Evolutionary conservation across 2,113 vertebrate species (phyloP).

Genomic region (Aplodontia rufa): DNA sequence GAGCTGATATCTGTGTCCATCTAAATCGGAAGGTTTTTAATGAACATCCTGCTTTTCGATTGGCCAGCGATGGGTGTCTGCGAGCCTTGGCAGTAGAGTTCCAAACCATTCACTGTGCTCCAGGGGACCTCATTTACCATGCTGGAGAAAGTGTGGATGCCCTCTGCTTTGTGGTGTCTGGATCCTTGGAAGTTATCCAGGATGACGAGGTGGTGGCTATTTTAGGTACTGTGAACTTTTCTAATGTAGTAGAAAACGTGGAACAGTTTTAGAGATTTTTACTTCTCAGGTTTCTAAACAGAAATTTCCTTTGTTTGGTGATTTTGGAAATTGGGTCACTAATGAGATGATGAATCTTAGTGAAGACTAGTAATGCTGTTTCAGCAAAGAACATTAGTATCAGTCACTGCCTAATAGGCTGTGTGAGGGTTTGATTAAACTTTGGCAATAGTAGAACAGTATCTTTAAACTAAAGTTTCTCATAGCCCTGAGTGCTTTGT

Average conservation of each 20-base stretch:
- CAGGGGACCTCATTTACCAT: constrained; percentile 97
- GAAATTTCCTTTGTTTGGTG: constrained; percentile 31
- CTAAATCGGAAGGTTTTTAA: constrained; percentile 98
- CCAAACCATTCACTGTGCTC: constrained; percentile 96
- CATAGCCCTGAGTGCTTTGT: neutral
- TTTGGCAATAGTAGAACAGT: neutral
- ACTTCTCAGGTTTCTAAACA: constrained; percentile 46
- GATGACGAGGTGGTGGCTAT: constrained; percentile 99
- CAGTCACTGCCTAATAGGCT: neutral
- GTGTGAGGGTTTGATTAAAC: neutral
- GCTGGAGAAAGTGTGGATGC: constrained; percentile 96
- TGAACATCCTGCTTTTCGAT: constrained; percentile 95
- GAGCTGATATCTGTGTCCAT: constrained; percentile 97
- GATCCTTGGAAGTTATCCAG: constrained; percentile 98
- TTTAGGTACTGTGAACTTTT: constrained; percentile 89
- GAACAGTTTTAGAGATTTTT: constrained; percentile 26
- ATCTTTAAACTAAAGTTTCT: neutral
- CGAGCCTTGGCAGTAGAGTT: constrained; percentile 97
- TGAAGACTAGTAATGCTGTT: constrained; percentile 1
- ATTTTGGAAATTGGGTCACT: constrained; percentile 57
- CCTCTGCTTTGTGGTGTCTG: constrained; percentile 97
- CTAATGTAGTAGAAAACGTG: constrained; percentile 12
- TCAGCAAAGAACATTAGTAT: constrained; percentile 50
- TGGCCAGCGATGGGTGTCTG: constrained; percentile 97
- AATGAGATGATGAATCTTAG: constrained; percentile 60